A percentile compares a stretch with the other conserved stretches of the same genome.
Conservation (phyloP, 2,797 vertebrate species). For the Lutjanus argentimaculatus region DNA sequence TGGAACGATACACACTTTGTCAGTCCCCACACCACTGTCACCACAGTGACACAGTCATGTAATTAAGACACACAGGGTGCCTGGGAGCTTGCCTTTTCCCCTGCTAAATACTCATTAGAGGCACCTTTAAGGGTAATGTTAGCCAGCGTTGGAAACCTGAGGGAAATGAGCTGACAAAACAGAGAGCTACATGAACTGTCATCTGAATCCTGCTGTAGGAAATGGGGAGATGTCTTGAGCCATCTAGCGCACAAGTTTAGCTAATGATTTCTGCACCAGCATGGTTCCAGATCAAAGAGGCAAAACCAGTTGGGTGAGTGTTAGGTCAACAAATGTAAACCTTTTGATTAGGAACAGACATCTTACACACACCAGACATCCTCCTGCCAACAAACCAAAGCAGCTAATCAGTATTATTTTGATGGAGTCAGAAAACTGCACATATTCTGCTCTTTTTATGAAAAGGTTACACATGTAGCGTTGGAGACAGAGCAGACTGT, state of each 20-base stretch:
- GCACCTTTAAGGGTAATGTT: conserved; percentile 82
- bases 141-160: conserved; percentile 64
- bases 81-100: conserved; percentile 76
- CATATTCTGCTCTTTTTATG: background rate
- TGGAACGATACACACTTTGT: conserved; percentile 57
- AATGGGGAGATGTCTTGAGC: background rate
- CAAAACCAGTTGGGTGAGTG: conserved; percentile 31
- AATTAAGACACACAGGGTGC: conserved; percentile 80
- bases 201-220: conserved; percentile 45
- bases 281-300: conserved; percentile 61
- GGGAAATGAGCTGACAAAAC: conserved; percentile 80
- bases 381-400: conserved; percentile 24
- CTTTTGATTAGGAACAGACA: conserved; percentile 55
- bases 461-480: conserved; percentile 8
- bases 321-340: conserved; percentile 58
- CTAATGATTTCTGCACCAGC: conserved; percentile 68
- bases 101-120: conserved; percentile 82
- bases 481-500: background rate
- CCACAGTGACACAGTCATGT: conserved; percentile 81
- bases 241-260: conserved; percentile 11
- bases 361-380: conserved; percentile 24
- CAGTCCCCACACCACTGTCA: conserved; percentile 77
- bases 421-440: conserved; percentile 10
- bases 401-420: conserved; percentile 36
- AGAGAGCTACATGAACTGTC: conserved; percentile 57